Evolutionary conservation across 1,140 invertebrate species (phyloP), one percentile per base, ranked within the genome.

Genomic region (Chymomyza costata): DNA sequence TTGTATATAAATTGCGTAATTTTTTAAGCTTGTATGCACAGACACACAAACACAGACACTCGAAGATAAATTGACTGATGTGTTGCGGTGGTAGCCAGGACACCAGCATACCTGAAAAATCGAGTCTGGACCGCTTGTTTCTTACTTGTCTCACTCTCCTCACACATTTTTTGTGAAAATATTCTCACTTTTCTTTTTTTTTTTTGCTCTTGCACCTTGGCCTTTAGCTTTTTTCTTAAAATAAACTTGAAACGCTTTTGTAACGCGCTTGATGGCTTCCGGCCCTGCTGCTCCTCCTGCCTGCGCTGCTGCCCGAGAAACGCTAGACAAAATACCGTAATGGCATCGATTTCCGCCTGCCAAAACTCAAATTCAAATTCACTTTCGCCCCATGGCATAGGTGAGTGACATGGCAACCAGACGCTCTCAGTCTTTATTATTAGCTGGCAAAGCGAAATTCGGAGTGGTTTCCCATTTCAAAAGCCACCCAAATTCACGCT

Each of bases 11-110:
- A 47, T 59, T 78, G 49, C 71, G 71, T 78, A 71, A 76, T 78
- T 76, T 71, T 58, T 50, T 65, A n/a, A n/a, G n/a, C n/a, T n/a
- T n/a, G n/a, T 57, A 53, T 45, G 18, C 56, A 41, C 51, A 25
- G 11, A n/a, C 47, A 45, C 43, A 30, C 35, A 54, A 39, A 32
- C 55, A 49, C 54, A 67, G 63, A 51, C 67, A 54, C 52, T 52
- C 55, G 66, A 16, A 76, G 57, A 76, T 70, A 71, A 78, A 76
- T 78, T 76, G 70, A 76, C 66, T 78, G 70, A 76, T 71, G 51
- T 76, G 69, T 67, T 73, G 65, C n/a, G n/a, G n/a, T 70, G 65
- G 56, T 61, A 52, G 53, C 41, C 45, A 55, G n/a, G n/a, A n/a
- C n/a, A n/a, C n/a, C n/a, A n/a, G n/a, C n/a, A n/a, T n/a, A n/a